These are phyloP conservation scores for Eupithecia insigniata DNA, from an alignment of 2,888 invertebrate species.

Conservation along the genomic window DNA sequence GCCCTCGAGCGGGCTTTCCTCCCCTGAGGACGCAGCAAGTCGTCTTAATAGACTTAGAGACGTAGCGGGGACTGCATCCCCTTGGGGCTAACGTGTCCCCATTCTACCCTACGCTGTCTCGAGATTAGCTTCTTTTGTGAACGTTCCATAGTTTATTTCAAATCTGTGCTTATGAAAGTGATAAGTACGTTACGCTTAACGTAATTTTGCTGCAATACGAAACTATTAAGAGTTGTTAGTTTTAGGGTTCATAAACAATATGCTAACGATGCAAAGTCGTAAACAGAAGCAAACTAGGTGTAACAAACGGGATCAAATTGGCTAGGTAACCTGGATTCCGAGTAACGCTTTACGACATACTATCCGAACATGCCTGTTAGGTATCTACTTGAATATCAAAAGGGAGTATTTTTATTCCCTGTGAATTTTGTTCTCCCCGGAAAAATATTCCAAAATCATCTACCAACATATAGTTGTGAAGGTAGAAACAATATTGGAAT, in stretches of 20 bases:
- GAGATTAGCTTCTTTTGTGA: constrained; percentile 73
- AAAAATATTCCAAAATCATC: not conserved
- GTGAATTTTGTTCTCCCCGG: not conserved
- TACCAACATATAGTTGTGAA: not conserved
- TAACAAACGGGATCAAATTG: constrained; percentile 57
- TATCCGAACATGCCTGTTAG: constrained; percentile 35
- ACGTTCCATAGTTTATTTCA: constrained; percentile 58
- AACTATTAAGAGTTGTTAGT: constrained; percentile 48
- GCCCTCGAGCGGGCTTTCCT: constrained; percentile 60
- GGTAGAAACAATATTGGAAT: not conserved
- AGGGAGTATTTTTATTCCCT: not conserved
- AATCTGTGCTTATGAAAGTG: constrained; percentile 49
- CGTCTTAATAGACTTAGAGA: constrained; percentile 82
- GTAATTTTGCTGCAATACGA: constrained; percentile 57
- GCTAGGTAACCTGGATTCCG: constrained; percentile 58
- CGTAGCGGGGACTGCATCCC: constrained; percentile 71
- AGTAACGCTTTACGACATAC: constrained; percentile 47
- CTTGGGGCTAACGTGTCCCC: constrained; percentile 67
- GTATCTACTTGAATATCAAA: constrained; percentile 11
- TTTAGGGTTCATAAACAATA: constrained; percentile 69
- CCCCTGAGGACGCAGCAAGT: constrained; percentile 69
- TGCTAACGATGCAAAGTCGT: constrained; percentile 62
- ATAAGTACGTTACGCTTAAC: constrained; percentile 40
- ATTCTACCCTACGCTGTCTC: constrained; percentile 59
- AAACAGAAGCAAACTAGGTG: constrained; percentile 57